Evolutionary conservation across 1,140 invertebrate species (phyloP).

Genomic region (Ptiloglossa arizonensis): DNA sequence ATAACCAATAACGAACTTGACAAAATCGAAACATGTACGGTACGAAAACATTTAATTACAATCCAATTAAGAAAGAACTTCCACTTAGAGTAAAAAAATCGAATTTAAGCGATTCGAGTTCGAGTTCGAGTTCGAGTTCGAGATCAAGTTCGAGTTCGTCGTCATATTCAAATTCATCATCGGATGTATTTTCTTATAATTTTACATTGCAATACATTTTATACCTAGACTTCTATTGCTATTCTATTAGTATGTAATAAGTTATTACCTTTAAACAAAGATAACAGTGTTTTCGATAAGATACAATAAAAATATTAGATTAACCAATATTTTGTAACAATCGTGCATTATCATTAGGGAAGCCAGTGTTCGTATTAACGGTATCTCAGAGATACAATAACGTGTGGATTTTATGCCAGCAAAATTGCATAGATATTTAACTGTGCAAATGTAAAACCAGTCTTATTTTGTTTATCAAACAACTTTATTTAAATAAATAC

Average conservation of each 20-base stretch:
- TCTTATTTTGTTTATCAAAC: not conserved
- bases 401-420: not conserved
- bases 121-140: too few species aligned
- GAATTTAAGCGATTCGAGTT: constrained; percentile 35
- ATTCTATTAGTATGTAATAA: not conserved
- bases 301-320: not conserved
- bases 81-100: not conserved
- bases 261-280: not conserved
- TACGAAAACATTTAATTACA: constrained; percentile 63
- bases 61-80: constrained; percentile 26
- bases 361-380: not conserved
- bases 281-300: not conserved
- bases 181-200: too few species aligned
- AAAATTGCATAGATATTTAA: too few species aligned
- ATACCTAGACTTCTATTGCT: not conserved
- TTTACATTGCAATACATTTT: not conserved
- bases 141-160: too few species aligned
- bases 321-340: not conserved
- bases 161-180: too few species aligned
- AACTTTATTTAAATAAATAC: constrained; percentile 1
- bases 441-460: not conserved
- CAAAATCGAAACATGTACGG: constrained; percentile 51
- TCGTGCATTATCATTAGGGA: not conserved
- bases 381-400: not conserved
- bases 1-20: not conserved